phyloP scores from a whole-genome alignment of 2,888 invertebrate species.

The Bombylius discolor region DNA sequence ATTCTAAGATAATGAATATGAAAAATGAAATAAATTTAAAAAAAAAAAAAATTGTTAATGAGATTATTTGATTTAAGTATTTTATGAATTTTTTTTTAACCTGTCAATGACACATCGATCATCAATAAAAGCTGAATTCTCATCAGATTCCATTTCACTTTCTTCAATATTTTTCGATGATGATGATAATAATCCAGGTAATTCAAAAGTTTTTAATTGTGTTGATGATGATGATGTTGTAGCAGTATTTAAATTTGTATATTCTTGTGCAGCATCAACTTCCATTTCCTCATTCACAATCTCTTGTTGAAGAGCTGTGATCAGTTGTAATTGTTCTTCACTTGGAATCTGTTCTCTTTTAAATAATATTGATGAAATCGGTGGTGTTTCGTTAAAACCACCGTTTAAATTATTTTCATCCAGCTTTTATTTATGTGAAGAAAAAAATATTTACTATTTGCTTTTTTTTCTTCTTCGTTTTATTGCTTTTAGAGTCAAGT shows the following conservation, averaged over 20 bases:
- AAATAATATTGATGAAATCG: not conserved
- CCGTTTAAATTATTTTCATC: not conserved
- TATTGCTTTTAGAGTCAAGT: too few relatives aligned
- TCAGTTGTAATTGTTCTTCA: not conserved
- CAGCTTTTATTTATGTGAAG: too few relatives aligned
- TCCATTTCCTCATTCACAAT: slow-evolving; percentile 24
- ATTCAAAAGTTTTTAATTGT: not conserved
- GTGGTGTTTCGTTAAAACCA: not conserved
- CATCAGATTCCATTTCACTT: slow-evolving; percentile 3
- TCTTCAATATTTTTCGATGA: not conserved
- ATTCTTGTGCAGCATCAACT: slow-evolving; percentile 28
- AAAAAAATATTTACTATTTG: too few relatives aligned
- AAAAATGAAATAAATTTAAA: not conserved
- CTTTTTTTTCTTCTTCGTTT: too few relatives aligned
- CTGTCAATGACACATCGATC: slow-evolving; percentile 33
- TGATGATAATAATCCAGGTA: not conserved
- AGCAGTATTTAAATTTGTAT: not conserved
- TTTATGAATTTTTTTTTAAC: slow-evolving; percentile 22
- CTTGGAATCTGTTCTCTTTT: not conserved
- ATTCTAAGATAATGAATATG: not conserved
- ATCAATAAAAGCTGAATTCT: slow-evolving; percentile 26
- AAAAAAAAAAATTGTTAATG: not conserved
- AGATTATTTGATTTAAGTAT: not conserved
- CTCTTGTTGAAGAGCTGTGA: not conserved
- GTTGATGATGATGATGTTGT: not conserved